Evolutionary conservation across 2,797 vertebrate genomes (phyloP).

Genomic region (Peromyscus aztecus): DNA sequence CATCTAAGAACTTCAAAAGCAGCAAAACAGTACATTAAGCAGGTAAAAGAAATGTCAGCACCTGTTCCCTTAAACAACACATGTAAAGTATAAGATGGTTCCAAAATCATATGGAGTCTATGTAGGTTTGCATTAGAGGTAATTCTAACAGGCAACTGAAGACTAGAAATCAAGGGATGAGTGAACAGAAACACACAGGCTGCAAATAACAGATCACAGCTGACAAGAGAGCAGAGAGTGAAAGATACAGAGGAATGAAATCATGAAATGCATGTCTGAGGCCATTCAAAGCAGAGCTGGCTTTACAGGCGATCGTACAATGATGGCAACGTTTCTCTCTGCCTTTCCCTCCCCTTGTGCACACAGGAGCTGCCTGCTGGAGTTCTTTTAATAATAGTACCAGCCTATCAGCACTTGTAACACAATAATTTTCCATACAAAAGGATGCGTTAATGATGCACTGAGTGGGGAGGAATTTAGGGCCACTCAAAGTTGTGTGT

Average conservation of each 20-base stretch:
- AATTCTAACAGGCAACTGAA: background rate
- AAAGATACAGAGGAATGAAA: background rate
- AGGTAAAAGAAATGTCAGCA: conserved; percentile 63
- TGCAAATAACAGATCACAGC: background rate
- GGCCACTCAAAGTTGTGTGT: background rate
- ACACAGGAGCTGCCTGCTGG: background rate
- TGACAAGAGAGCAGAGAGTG: background rate
- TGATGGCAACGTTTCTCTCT: background rate
- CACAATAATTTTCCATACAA: background rate
- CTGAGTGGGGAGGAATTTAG: background rate
- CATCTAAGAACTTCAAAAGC: conserved; percentile 48
- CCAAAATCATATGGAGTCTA: background rate
- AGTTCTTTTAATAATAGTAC: background rate
- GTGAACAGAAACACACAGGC: background rate
- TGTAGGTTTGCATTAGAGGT: background rate
- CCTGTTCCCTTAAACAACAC: conserved; percentile 24
- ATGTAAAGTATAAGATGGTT: background rate
- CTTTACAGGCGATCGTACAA: background rate
- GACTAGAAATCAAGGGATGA: background rate
- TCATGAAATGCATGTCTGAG: background rate
- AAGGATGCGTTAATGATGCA: background rate
- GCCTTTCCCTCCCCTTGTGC: background rate
- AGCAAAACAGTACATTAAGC: conserved; percentile 51
- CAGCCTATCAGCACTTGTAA: background rate
- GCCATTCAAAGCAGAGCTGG: background rate